These are phyloP conservation scores for Rosalia funebris DNA, from an alignment of 2,888 invertebrate genomes.

Conservation along the genomic window DNA sequence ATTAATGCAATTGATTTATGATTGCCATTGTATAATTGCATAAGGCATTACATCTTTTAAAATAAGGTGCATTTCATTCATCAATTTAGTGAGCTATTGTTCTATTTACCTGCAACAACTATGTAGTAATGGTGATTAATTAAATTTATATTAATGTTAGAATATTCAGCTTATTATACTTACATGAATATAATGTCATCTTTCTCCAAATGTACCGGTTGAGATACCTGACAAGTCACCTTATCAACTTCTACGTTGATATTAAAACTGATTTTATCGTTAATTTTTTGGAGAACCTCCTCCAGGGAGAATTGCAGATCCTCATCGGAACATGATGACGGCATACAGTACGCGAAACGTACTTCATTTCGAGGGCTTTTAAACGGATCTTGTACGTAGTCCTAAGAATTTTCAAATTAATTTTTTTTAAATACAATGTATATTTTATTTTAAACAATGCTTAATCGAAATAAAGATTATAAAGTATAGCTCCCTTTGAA, in stretches of 20 bases:
- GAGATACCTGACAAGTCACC: constrained; percentile 36
- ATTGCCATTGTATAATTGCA: too few species aligned
- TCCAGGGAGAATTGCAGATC: constrained; percentile 63
- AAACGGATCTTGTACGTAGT: constrained; percentile 31
- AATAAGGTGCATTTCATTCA: too few species aligned
- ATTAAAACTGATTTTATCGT: constrained; percentile 30
- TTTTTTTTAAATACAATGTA: too few species aligned
- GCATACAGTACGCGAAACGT: constrained; percentile 72
- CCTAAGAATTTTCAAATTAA: too few species aligned
- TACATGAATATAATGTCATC: constrained; percentile 43
- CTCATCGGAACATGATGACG: constrained; percentile 67
- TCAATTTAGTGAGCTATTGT: too few species aligned
- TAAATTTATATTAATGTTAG: not conserved
- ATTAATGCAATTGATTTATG: too few species aligned
- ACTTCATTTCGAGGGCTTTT: constrained; percentile 53
- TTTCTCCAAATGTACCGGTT: constrained; percentile 12
- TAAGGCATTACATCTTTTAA: too few species aligned
- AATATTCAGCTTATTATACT: constrained; percentile 1
- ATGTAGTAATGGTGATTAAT: too few species aligned
- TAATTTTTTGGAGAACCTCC: constrained; percentile 35
- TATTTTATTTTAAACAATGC: too few species aligned
- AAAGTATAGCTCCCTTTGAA: too few species aligned
- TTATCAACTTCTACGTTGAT: constrained; percentile 36
- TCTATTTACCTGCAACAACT: too few species aligned
- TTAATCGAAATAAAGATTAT: too few species aligned